These are phyloP conservation scores for Rhinichthys osculus DNA, from an alignment of 2,797 vertebrate species.

Conservation along the genomic window DNA sequence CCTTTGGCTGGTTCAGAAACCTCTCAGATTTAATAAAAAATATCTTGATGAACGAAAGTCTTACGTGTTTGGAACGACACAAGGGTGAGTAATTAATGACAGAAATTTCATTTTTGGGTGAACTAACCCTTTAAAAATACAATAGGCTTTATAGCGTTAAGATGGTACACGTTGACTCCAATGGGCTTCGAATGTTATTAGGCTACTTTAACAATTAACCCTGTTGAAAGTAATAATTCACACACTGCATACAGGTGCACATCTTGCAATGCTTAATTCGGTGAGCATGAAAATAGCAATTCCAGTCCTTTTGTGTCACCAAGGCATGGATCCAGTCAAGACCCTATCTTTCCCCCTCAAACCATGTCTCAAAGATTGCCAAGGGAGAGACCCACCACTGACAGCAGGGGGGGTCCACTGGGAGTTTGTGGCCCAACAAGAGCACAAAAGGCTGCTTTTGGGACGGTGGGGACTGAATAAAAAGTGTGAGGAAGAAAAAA, in stretches of 20 bases:
- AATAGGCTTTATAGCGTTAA: not conserved
- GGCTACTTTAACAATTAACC: not conserved
- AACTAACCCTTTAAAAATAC: not conserved
- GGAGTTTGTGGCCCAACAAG: conserved; percentile 64
- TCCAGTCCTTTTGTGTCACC: conserved; percentile 3
- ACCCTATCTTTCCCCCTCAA: conserved; percentile 29
- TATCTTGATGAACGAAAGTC: too few species aligned
- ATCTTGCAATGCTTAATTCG: not conserved
- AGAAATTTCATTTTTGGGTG: too few species aligned
- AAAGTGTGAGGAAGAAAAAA: conserved; percentile 26
- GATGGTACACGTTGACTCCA: not conserved
- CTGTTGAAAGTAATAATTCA: not conserved
- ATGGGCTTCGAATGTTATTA: not conserved
- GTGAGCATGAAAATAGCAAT: conserved; percentile 27
- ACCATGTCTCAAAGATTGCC: conserved; percentile 56
- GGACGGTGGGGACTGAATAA: conserved; percentile 53
- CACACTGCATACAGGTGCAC: not conserved
- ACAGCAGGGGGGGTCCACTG: conserved; percentile 23
- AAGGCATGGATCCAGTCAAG: conserved; percentile 58
- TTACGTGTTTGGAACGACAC: too few species aligned
- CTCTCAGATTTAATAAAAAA: too few species aligned
- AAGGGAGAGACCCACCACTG: conserved; percentile 45
- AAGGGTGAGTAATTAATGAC: too few species aligned
- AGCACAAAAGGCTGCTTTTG: conserved; percentile 66
- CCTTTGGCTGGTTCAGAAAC: too few species aligned